Percentiles rank a stretch among this genome's conserved stretches.
Conservation (phyloP, 2,113 vertebrate species). For the Silurus asotus region DNA sequence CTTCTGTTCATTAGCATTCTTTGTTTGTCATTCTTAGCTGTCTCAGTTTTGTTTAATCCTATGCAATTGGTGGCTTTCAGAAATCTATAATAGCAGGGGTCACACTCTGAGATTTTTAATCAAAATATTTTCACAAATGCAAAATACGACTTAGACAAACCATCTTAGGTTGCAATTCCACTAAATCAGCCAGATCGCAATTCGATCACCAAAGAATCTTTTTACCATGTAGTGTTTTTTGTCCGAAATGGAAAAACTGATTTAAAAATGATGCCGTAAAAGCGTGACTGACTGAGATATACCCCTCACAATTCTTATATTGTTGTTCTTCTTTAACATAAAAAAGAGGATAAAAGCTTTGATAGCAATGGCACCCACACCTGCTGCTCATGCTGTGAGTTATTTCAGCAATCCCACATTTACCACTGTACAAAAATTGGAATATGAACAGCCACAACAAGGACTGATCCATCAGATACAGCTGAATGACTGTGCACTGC, state of each 20-base stretch:
- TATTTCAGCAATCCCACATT: background rate
- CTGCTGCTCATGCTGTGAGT: background rate
- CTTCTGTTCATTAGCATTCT: background rate
- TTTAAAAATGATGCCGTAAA: background rate
- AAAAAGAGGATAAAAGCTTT: background rate
- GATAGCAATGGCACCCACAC: background rate
- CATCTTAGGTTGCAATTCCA: background rate
- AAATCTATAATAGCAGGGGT: background rate
- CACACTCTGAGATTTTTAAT: background rate
- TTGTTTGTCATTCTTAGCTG: background rate
- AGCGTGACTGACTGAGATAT: background rate
- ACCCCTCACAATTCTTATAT: background rate
- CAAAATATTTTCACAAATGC: background rate
- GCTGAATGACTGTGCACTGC: background rate
- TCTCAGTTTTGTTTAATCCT: background rate
- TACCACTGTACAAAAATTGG: background rate
- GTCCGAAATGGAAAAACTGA: background rate
- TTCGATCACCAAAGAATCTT: background rate
- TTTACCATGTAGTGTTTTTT: background rate
- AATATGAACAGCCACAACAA: background rate
- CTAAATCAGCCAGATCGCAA: background rate
- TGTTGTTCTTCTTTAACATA: background rate
- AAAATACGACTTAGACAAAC: background rate
- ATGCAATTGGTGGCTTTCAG: background rate
- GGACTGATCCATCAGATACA: background rate